Percentiles rank a stretch among this genome's conserved stretches.
phyloP scores from a whole-genome alignment of 1,140 invertebrate species.

The Penaeus indicus region DNA sequence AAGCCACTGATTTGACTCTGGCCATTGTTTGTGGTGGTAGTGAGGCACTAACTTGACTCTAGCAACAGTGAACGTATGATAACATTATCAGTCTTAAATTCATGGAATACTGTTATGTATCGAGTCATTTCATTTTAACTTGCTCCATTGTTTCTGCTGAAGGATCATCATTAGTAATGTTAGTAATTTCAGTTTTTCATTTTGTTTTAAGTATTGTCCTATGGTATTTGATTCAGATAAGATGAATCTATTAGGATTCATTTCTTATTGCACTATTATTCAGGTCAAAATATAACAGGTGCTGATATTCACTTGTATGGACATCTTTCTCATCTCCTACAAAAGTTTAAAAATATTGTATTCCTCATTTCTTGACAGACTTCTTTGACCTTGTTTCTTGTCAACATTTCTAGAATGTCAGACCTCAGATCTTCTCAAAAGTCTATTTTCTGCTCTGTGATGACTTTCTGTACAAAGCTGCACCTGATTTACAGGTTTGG shows the following conservation, averaged over 20 bases:
- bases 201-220: too few species aligned
- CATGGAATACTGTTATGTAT: too few species aligned
- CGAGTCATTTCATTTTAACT: too few species aligned
- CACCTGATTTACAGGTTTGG: conserved; percentile 15
- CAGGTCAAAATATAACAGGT: conserved; percentile 1
- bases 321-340: too few species aligned
- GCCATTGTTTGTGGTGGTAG: conserved; percentile 27
- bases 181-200: conserved; percentile 32
- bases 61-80: conserved; percentile 3
- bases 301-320: not conserved
- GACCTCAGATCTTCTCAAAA: not conserved
- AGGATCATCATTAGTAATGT: conserved; percentile 11
- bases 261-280: too few species aligned
- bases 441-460: conserved; percentile 13
- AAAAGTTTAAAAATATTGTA: too few species aligned
- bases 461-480: conserved; percentile 13
- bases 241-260: too few species aligned
- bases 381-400: conserved; percentile 4
- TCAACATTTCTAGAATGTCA: not conserved
- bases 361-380: not conserved
- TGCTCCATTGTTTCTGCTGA: conserved; percentile 12
- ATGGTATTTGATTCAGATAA: too few species aligned
- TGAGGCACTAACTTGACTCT: conserved; percentile 21
- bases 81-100: too few species aligned
- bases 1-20: conserved; percentile 35